A percentile compares a stretch with the other conserved stretches of the same genome.
These are phyloP conservation scores for Drosophila burlai DNA, from an alignment of 1,140 invertebrate species.

Conservation along the genomic window DNA sequence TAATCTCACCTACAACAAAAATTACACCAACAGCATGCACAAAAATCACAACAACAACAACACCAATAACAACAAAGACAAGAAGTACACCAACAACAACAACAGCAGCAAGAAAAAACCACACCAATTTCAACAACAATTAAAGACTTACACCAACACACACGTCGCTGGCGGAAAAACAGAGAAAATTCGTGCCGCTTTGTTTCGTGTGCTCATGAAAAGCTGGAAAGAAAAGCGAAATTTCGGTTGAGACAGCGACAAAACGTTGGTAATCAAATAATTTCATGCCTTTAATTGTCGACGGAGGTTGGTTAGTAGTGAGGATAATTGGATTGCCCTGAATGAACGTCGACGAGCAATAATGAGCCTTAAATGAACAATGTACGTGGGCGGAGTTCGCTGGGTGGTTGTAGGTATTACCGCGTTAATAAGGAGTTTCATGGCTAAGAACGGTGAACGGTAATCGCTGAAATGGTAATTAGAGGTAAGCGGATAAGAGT, in stretches of 20 bases:
- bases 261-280: conserved; percentile 78
- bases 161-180: conserved; percentile 39
- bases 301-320: conserved; percentile 32
- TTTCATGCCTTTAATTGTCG: conserved; percentile 77
- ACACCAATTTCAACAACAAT: conserved; percentile 17
- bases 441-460: conserved; percentile 23
- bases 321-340: conserved; percentile 55
- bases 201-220: conserved; percentile 22
- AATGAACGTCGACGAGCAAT: conserved; percentile 50
- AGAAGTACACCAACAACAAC: not conserved
- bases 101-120: conserved; percentile 4
- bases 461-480: conserved; percentile 25
- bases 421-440: conserved; percentile 47
- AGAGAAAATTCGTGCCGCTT: conserved; percentile 45
- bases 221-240: conserved; percentile 73
- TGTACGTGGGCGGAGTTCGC: conserved; percentile 11
- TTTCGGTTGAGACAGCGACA: conserved; percentile 62
- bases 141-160: conserved; percentile 40
- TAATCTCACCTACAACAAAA: conserved; percentile 58
- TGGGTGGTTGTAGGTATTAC: conserved; percentile 13
- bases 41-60: conserved; percentile 26
- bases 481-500: conserved; percentile 34
- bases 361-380: conserved; percentile 62
- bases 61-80: not conserved
- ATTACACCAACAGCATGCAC: conserved; percentile 30